Conservation (phyloP, 2,888 invertebrate genomes). For the Tetragonisca angustula region DNA sequence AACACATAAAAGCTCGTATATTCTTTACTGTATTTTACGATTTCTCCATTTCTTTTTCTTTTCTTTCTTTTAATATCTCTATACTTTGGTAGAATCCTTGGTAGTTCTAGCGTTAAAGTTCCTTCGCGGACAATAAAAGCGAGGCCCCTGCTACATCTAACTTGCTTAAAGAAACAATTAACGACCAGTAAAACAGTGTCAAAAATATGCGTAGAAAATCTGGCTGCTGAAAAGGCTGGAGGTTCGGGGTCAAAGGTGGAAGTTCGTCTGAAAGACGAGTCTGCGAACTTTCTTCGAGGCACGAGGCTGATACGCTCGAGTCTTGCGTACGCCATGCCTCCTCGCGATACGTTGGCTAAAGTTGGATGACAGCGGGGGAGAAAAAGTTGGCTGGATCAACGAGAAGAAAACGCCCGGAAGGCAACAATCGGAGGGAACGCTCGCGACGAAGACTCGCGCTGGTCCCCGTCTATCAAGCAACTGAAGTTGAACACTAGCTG, state of each 20-base stretch:
- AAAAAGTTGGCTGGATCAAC: not conserved
- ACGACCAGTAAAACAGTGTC: no score
- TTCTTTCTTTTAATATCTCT: no score
- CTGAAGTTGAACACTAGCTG: not conserved
- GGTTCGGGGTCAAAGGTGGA: conserved; percentile 29
- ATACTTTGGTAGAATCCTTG: no score
- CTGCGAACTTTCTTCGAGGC: conserved; percentile 8
- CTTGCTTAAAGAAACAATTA: no score
- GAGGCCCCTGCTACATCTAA: no score
- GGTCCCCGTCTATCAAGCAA: not conserved
- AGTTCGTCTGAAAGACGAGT: conserved; percentile 13
- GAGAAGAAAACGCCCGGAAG: not conserved
- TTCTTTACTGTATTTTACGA: no score
- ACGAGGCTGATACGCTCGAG: not conserved
- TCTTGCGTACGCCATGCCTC: not conserved
- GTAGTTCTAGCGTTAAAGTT: no score
- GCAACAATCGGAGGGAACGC: not conserved
- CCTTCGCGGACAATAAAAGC: no score
- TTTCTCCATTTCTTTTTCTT: no score
- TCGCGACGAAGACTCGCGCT: not conserved
- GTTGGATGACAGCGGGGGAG: not conserved
- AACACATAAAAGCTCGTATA: no score
- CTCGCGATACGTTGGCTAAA: not conserved
- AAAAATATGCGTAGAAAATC: no score
- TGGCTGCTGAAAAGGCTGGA: not conserved